A percentile compares a stretch with the other conserved stretches of the same genome.
Conservation (phyloP, 2,113 vertebrate genomes). For the Hypanus sabinus region DNA sequence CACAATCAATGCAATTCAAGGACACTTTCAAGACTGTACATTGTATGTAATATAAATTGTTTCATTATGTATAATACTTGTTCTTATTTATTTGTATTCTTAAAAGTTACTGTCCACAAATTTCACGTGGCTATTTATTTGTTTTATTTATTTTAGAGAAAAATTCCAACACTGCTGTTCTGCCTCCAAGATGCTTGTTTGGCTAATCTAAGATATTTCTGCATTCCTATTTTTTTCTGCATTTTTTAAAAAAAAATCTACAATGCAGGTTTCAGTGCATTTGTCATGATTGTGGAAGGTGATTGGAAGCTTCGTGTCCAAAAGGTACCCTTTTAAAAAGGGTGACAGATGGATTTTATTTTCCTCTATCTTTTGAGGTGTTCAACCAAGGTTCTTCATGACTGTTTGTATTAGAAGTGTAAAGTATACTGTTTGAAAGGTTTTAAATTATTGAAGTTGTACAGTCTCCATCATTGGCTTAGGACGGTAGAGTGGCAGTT, state of each 20-base stretch:
- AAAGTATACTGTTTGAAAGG: constrained; percentile 60
- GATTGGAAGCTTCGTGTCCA: constrained; percentile 71
- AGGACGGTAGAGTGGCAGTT: constrained; percentile 61
- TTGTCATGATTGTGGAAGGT: constrained; percentile 56
- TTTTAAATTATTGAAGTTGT: constrained; percentile 74
- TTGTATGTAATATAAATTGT: constrained; percentile 57
- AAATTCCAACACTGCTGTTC: constrained; percentile 41
- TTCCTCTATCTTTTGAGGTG: constrained; percentile 43
- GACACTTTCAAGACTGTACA: constrained; percentile 75
- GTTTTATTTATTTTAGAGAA: constrained; percentile 74
- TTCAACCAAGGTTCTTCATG: constrained; percentile 40
- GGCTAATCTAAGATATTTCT: constrained; percentile 58
- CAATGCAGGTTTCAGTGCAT: constrained; percentile 37
- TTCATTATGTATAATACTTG: constrained; percentile 58
- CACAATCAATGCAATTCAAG: constrained; percentile 94
- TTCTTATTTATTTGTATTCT: constrained; percentile 82
- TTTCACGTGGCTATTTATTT: constrained; percentile 86
- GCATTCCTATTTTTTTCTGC: constrained; percentile 61
- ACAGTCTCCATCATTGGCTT: constrained; percentile 70
- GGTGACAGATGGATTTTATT: constrained; percentile 70
- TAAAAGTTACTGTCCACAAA: constrained; percentile 66
- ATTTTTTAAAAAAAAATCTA: constrained; percentile 45
- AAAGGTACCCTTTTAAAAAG: constrained; percentile 69
- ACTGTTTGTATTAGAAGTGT: constrained; percentile 55
- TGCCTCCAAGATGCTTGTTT: constrained; percentile 62